Evolutionary conservation across 2,888 invertebrate genomes (phyloP).

Genomic region (Eulithis prunata): DNA sequence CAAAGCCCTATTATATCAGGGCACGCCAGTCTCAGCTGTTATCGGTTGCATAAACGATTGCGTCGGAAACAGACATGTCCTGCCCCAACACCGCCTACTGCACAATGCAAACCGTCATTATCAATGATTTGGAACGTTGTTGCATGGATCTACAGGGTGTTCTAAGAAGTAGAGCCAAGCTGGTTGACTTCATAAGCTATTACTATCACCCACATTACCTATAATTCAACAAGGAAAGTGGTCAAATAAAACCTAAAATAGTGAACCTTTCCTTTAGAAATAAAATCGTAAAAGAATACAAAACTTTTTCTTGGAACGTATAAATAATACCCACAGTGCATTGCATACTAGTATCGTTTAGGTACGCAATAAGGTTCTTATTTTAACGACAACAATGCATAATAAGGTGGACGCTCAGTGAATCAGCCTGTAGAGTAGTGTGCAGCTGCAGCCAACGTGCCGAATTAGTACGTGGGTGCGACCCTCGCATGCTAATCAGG

Average conservation of each 20-base stretch:
- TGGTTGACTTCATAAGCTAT: neutral
- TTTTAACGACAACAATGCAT: neutral
- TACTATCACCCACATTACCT: too few relatives aligned
- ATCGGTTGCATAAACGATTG: slow-evolving; percentile 70
- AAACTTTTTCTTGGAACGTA: too few relatives aligned
- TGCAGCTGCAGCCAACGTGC: slow-evolving; percentile 60
- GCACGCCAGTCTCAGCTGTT: slow-evolving; percentile 37
- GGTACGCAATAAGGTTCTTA: neutral
- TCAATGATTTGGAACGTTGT: slow-evolving; percentile 68
- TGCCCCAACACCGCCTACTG: slow-evolving; percentile 74
- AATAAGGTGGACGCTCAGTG: neutral
- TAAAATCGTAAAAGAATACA: neutral
- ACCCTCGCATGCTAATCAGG: slow-evolving; percentile 59
- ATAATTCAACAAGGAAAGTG: neutral
- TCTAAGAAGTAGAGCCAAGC: slow-evolving; percentile 2
- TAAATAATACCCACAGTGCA: too few relatives aligned
- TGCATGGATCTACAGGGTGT: slow-evolving; percentile 13
- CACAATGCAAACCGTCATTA: slow-evolving; percentile 73
- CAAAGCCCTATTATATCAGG: slow-evolving; percentile 13
- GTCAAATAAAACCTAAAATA: neutral
- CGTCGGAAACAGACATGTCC: slow-evolving; percentile 78
- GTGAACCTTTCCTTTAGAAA: neutral
- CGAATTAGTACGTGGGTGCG: slow-evolving; percentile 52
- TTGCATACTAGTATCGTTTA: neutral
- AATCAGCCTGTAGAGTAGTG: slow-evolving; percentile 44